These are phyloP conservation scores for Pharmacophagus antenor DNA, from an alignment of 2,888 invertebrate genomes.

Conservation along the genomic window DNA sequence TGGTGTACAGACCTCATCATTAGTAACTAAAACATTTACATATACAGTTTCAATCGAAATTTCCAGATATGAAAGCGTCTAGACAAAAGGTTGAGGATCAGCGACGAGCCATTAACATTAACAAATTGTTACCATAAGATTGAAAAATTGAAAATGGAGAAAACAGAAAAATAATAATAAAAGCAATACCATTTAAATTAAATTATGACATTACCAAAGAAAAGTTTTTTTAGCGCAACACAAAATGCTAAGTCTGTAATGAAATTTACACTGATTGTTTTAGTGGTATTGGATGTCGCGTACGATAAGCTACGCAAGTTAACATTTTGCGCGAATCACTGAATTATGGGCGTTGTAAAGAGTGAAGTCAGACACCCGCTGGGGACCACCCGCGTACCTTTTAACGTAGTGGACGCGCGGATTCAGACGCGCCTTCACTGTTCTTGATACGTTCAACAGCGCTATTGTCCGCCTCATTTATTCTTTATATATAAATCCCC, in stretches of 20 bases:
- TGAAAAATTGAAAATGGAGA: too few species aligned
- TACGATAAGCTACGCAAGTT: slow-evolving; percentile 61
- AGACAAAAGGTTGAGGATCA: too few species aligned
- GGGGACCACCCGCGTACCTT: slow-evolving; percentile 71
- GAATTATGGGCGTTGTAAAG: slow-evolving; percentile 72
- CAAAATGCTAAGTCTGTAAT: slow-evolving; percentile 3
- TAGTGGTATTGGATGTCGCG: slow-evolving; percentile 65
- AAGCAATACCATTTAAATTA: too few species aligned
- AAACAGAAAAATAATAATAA: too few species aligned
- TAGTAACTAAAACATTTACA: too few species aligned
- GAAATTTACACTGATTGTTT: slow-evolving; percentile 47
- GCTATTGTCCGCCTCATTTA: slow-evolving; percentile 39
- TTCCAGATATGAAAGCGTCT: too few species aligned
- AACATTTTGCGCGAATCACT: slow-evolving; percentile 71
- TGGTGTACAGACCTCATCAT: too few species aligned
- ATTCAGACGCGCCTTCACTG: slow-evolving; percentile 34
- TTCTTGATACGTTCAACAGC: slow-evolving; percentile 38
- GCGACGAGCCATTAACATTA: too few species aligned
- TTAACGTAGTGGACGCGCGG: slow-evolving; percentile 41
- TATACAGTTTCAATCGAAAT: too few species aligned
- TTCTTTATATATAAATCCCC: slow-evolving; percentile 34
- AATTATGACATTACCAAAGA: neutral
- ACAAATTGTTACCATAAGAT: too few species aligned
- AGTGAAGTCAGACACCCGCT: slow-evolving; percentile 62
- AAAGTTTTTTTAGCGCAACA: neutral